These are phyloP conservation scores for Nymphalis io DNA, from an alignment of 1,140 invertebrate genomes.

Conservation along the genomic window DNA sequence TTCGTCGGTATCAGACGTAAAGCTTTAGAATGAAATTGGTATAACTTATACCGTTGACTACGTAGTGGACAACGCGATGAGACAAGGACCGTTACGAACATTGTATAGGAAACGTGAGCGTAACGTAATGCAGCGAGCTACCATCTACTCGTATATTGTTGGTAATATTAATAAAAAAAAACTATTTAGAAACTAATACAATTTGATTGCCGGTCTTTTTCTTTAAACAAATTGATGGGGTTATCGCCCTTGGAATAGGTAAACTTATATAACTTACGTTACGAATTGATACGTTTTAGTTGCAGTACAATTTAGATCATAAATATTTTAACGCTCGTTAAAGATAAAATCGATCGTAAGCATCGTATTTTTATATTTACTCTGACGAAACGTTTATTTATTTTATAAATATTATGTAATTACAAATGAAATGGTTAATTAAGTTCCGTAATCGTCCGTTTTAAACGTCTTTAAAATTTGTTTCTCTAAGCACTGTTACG, in stretches of 20 bases:
- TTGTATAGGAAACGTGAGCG: constrained; percentile 67
- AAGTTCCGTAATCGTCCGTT: not conserved
- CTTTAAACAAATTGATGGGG: constrained; percentile 31
- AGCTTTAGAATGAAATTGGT: constrained; percentile 62
- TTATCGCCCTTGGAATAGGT: constrained; percentile 44
- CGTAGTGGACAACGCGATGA: constrained; percentile 52
- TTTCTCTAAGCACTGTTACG: constrained; percentile 17
- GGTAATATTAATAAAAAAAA: constrained; percentile 52
- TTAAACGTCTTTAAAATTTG: not conserved
- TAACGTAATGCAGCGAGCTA: constrained; percentile 52
- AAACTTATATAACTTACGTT: constrained; percentile 25
- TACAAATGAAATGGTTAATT: constrained; percentile 12
- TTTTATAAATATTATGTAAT: constrained; percentile 1
- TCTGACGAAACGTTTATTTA: not conserved
- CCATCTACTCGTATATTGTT: constrained; percentile 55
- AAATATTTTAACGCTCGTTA: constrained; percentile 4
- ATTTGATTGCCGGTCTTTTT: constrained; percentile 46
- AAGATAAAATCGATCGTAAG: constrained; percentile 22
- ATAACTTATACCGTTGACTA: constrained; percentile 63
- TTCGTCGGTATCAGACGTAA: constrained; percentile 45
- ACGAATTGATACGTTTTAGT: constrained; percentile 5
- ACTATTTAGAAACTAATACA: constrained; percentile 48
- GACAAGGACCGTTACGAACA: constrained; percentile 63
- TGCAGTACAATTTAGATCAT: constrained; percentile 17
- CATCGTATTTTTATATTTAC: not conserved